Percentiles rank a stretch among this genome's conserved stretches.
Evolutionary conservation across 2,888 invertebrate species (phyloP).

Genomic region (Unio pictorum): DNA sequence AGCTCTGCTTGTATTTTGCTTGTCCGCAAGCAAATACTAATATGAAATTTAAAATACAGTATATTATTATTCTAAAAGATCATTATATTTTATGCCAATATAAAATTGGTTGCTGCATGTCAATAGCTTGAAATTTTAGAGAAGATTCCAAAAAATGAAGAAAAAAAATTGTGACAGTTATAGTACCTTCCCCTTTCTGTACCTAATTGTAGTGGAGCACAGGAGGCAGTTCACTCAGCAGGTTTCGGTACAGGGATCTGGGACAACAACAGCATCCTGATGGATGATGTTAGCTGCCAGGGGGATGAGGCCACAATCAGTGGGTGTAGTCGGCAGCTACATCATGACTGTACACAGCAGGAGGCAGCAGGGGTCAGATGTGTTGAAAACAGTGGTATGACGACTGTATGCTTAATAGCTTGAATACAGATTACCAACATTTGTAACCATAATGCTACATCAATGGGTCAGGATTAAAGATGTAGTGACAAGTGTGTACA

Average conservation of each 20-base stretch:
- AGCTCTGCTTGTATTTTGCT: too few relatives aligned
- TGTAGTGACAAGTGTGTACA: too few relatives aligned
- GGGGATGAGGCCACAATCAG: constrained; percentile 51
- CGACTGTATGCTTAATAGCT: not conserved
- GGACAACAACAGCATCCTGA: constrained; percentile 40
- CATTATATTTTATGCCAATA: too few relatives aligned
- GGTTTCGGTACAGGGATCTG: constrained; percentile 36
- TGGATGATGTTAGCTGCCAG: constrained; percentile 56
- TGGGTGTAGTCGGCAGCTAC: constrained; percentile 43
- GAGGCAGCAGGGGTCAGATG: constrained; percentile 60
- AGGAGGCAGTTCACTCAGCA: constrained; percentile 70
- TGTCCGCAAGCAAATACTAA: too few relatives aligned
- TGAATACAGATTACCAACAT: not conserved
- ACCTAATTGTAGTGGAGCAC: constrained; percentile 72
- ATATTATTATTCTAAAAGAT: too few relatives aligned
- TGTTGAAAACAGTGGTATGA: constrained; percentile 42
- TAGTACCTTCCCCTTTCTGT: not conserved
- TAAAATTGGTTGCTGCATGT: too few relatives aligned
- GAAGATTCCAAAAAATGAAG: too few relatives aligned
- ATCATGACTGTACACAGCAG: constrained; percentile 47
- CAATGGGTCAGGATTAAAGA: too few relatives aligned
- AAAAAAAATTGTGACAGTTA: not conserved
- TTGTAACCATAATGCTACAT: not conserved
- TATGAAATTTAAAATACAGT: too few relatives aligned
- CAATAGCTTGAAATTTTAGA: too few relatives aligned